These are phyloP conservation scores for Exocentrus adspersus DNA, from an alignment of 2,888 invertebrate genomes.

Conservation along the genomic window DNA sequence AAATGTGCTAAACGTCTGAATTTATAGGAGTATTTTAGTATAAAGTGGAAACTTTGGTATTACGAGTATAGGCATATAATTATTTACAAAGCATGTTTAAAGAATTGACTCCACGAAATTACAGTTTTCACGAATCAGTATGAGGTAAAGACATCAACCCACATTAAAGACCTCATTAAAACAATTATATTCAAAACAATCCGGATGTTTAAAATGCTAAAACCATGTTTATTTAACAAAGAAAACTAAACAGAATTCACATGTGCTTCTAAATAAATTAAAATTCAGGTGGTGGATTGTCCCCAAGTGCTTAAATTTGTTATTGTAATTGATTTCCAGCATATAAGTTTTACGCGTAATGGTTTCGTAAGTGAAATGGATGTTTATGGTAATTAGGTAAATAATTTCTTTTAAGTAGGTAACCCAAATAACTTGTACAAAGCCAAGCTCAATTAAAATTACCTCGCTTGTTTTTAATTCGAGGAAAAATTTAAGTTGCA, in stretches of 20 bases:
- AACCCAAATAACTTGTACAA: too few species aligned
- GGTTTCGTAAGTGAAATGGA: background rate
- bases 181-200: conserved; percentile 21
- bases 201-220: conserved; percentile 46
- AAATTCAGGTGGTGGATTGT: background rate
- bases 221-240: conserved; percentile 37
- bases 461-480: too few species aligned
- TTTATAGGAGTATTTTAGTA: too few species aligned
- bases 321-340: background rate
- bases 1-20: too few species aligned
- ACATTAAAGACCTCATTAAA: conserved; percentile 38
- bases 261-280: conserved; percentile 26
- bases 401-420: too few species aligned
- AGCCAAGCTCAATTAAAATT: too few species aligned
- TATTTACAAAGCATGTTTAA: conserved; percentile 11
- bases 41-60: too few species aligned
- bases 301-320: too few species aligned
- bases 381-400: background rate
- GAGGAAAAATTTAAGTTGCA: too few species aligned
- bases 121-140: conserved; percentile 26
- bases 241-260: conserved; percentile 36
- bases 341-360: background rate
- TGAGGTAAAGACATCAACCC: conserved; percentile 37
- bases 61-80: too few species aligned
- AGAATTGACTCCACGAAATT: conserved; percentile 29